phyloP scores from a whole-genome alignment of 2,113 vertebrate genomes.

The Suricata suricatta region DNA sequence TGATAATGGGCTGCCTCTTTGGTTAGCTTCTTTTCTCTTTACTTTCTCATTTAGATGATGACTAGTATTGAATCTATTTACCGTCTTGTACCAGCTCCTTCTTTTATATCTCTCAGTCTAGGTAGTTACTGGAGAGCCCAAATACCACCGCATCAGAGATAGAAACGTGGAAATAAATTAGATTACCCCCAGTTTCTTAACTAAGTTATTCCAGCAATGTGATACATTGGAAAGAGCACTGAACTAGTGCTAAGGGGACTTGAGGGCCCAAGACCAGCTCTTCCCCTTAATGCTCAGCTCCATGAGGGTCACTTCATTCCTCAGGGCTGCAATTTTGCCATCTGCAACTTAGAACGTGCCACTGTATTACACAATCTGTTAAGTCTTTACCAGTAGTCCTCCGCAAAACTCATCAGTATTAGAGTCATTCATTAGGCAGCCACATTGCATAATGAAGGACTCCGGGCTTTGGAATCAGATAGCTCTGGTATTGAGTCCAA shows the following conservation, averaged over 20 bases:
- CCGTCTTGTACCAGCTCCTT: background rate
- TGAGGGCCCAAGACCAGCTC: background rate
- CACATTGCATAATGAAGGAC: background rate
- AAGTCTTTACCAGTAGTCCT: background rate
- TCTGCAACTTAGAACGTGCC: background rate
- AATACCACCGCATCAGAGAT: background rate
- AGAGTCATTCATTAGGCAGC: background rate
- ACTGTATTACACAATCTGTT: background rate
- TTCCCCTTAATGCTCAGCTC: background rate
- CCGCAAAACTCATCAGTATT: background rate
- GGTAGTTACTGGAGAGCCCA: background rate
- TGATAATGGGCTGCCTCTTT: background rate
- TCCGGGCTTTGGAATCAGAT: background rate
- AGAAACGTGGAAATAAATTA: background rate
- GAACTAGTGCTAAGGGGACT: background rate
- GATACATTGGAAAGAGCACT: background rate
- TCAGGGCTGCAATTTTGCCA: background rate
- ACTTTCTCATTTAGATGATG: background rate
- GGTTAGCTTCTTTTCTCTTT: background rate
- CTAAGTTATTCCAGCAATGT: background rate
- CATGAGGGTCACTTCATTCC: background rate
- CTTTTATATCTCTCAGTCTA: background rate
- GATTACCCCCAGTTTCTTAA: background rate
- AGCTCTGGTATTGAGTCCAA: background rate
- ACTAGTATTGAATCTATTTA: background rate